Evolutionary conservation across 2,113 vertebrate species (phyloP), one percentile per base, ranked within the genome.

Genomic region (Lophotis ruficrista): DNA sequence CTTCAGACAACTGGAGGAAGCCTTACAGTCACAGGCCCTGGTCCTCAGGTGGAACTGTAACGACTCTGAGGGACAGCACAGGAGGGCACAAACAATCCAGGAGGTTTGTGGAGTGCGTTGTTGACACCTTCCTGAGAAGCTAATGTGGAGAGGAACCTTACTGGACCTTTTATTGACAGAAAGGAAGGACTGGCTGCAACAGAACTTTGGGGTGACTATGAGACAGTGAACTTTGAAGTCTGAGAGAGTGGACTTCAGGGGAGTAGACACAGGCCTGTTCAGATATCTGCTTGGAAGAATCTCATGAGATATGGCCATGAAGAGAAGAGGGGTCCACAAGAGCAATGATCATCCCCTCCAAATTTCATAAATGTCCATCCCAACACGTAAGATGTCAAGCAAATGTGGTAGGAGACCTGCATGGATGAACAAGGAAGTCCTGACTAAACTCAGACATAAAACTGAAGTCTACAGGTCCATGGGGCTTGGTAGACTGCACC

Each of bases 11-110:
- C 17, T n/a, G 30, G 14, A 64, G 17, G 19, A 70, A 77, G 11
- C 8, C 1, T 1, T 16, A 54, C 1, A 2, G 14, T 83, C 6
- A 1, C 10, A 45, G 12, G 10, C 2, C 5, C 6, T 2, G 1
- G 9, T 77, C 30, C 6, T 57, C 10, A n/a, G 3, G 1, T 30
- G 19, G 16, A 78, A 43, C 8, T 48, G 30, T 21, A 38, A 76
- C 13, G 8, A 48, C 21, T 3, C 3, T 48, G 10, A 51, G 28
- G 28, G 10, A 27, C 15, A 78, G 7, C 30, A 10, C 4, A 61
- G 12, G 12, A 94, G 2, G 28, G 9, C 20, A 71, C 21, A 51
- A 75, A 79, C 6, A 70, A 47, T 35, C 19, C 21, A 54, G 14
- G 14, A 70, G 4, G 3, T 28, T 60, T 50, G 24, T 60, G 14